Percentiles rank a stretch among this genome's conserved stretches.
Evolutionary conservation across 1,140 invertebrate genomes (phyloP).

Genomic region (Drosophila burlai): DNA sequence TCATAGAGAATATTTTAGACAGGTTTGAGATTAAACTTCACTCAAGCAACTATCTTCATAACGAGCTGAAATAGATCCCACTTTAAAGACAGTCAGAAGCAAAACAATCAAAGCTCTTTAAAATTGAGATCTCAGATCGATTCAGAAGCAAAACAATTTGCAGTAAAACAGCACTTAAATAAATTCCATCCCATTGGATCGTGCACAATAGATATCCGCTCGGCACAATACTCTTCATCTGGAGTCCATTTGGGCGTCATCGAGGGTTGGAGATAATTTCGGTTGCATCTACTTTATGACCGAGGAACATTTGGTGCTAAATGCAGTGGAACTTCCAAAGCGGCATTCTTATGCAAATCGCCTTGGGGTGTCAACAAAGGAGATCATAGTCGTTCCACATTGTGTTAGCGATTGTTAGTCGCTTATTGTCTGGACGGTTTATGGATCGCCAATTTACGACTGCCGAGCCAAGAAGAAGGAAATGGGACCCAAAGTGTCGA

Average conservation of each 20-base stretch:
- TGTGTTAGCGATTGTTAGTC: slow-evolving; percentile 74
- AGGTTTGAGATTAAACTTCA: not conserved
- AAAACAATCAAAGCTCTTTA: slow-evolving; percentile 40
- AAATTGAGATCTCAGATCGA: slow-evolving; percentile 41
- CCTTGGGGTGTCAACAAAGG: slow-evolving; percentile 18
- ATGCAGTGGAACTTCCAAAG: slow-evolving; percentile 45
- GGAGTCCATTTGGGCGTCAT: slow-evolving; percentile 34
- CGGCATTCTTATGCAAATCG: slow-evolving; percentile 79
- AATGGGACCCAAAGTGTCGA: slow-evolving; percentile 14
- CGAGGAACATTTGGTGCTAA: slow-evolving; percentile 45
- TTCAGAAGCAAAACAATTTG: slow-evolving; percentile 71
- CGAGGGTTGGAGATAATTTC: slow-evolving; percentile 42
- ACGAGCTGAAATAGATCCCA: slow-evolving; percentile 14
- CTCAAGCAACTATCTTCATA: slow-evolving; percentile 17
- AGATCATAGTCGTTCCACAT: slow-evolving; percentile 55
- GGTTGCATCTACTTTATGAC: slow-evolving; percentile 45
- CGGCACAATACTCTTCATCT: slow-evolving; percentile 39
- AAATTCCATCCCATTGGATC: slow-evolving; percentile 23
- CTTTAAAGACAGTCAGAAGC: slow-evolving; percentile 54
- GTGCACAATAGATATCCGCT: slow-evolving; percentile 56
- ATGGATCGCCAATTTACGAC: slow-evolving; percentile 68
- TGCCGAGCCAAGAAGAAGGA: slow-evolving; percentile 30
- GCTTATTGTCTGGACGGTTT: slow-evolving; percentile 61
- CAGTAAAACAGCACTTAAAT: slow-evolving; percentile 68
- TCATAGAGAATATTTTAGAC: too few species aligned